Evolutionary conservation across 1,140 invertebrate genomes (phyloP).

Genomic region (Papilio helenus): DNA sequence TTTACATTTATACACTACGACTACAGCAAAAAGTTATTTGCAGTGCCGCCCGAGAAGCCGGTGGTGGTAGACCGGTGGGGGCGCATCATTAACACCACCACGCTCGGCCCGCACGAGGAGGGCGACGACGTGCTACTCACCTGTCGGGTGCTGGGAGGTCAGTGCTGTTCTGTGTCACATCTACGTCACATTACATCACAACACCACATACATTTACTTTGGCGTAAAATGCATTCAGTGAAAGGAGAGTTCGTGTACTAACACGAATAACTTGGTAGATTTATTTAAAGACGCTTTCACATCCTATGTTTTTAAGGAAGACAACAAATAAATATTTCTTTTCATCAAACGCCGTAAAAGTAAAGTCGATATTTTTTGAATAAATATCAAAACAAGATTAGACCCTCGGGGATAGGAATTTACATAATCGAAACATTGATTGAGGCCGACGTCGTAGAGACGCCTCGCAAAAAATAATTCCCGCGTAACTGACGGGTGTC

Average conservation of each 20-base stretch:
- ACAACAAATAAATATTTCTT: background rate
- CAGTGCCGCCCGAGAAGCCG: conserved; percentile 93
- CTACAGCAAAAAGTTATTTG: conserved; percentile 32
- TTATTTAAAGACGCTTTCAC: no score
- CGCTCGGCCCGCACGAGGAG: conserved; percentile 91
- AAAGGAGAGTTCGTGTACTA: background rate
- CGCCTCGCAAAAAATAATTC: conserved; percentile 31
- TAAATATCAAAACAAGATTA: conserved; percentile 37
- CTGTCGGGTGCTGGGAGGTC: conserved; percentile 85
- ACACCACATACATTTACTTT: background rate
- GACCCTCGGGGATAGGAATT: conserved; percentile 54
- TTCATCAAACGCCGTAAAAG: background rate
- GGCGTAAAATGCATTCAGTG: background rate
- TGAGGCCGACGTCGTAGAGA: conserved; percentile 52
- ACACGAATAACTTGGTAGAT: background rate
- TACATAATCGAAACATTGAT: conserved; percentile 80
- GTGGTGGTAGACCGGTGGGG: conserved; percentile 91
- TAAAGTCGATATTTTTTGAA: conserved; percentile 39
- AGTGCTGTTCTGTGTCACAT: conserved; percentile 41
- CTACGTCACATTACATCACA: background rate
- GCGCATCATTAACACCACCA: conserved; percentile 87
- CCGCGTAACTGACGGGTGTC: conserved; percentile 1
- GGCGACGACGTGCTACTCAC: conserved; percentile 85
- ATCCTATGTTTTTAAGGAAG: background rate
- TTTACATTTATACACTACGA: background rate